Evolutionary conservation across 2,113 vertebrate species (phyloP).

Genomic region (Thunnus maccoyii): DNA sequence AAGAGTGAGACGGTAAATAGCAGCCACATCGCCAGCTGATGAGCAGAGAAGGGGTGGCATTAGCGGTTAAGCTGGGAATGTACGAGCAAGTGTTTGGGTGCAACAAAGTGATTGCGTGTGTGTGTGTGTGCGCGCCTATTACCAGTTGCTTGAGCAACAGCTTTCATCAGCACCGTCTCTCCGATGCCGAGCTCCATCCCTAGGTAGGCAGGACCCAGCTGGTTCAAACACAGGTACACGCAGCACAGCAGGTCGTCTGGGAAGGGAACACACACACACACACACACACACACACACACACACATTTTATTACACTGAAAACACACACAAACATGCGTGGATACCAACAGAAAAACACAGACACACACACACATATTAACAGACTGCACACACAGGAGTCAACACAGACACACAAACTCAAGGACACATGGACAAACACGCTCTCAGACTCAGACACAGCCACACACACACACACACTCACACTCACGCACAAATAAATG

Average conservation of each 20-base stretch:
- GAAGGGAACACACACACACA: constrained; percentile 53
- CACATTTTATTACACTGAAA: neutral
- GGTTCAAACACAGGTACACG: constrained; percentile 92
- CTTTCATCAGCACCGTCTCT: constrained; percentile 91
- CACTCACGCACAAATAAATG: no score
- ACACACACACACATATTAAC: neutral
- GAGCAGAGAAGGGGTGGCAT: constrained; percentile 23
- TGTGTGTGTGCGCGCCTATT: neutral
- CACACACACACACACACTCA: neutral
- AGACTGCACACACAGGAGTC: neutral
- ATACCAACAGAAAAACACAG: neutral
- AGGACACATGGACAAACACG: constrained; percentile 10
- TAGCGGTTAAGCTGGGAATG: constrained; percentile 33
- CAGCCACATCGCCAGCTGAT: constrained; percentile 15
- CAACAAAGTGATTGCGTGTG: neutral
- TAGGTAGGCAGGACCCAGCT: constrained; percentile 90
- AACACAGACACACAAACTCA: constrained; percentile 17
- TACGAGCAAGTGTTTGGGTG: constrained; percentile 33
- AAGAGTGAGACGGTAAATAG: constrained; percentile 55
- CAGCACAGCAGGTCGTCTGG: constrained; percentile 89
- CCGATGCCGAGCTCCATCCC: constrained; percentile 91
- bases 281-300: neutral
- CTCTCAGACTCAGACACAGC: neutral
- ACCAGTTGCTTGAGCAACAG: constrained; percentile 92
- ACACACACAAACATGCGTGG: neutral